Percentiles rank a stretch among this genome's conserved stretches.
Conservation (phyloP, 1,140 invertebrate species). For the Conus betulinus region DNA sequence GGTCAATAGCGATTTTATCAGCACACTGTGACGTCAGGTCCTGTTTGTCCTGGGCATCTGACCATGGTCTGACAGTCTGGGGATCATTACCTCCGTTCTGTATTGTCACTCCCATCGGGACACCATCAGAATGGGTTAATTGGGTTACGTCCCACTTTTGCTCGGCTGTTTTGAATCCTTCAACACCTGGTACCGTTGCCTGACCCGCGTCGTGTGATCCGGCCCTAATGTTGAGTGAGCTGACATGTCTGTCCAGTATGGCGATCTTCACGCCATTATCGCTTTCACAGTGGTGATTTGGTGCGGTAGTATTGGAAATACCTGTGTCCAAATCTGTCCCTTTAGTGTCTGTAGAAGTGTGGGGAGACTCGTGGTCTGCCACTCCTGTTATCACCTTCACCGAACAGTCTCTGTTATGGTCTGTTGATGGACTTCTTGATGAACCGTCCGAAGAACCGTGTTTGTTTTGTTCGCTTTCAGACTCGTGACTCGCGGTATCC, state of each 20-base stretch:
- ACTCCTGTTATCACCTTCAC: not conserved
- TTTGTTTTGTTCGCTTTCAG: not conserved
- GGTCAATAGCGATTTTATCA: too few species aligned
- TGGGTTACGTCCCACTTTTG: too few species aligned
- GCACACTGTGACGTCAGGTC: too few species aligned
- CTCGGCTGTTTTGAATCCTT: not conserved
- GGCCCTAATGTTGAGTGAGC: not conserved
- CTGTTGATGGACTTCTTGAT: not conserved
- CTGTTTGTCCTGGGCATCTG: too few species aligned
- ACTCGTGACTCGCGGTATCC: not conserved
- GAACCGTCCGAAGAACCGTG: not conserved
- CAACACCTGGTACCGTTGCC: not conserved
- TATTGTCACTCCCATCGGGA: too few species aligned
- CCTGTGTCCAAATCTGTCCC: too few species aligned
- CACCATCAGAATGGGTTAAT: too few species aligned
- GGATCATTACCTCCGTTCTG: too few species aligned
- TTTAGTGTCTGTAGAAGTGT: too few species aligned
- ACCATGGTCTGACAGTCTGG: too few species aligned
- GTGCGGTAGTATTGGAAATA: too few species aligned
- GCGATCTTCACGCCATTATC: not conserved
- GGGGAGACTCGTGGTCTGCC: too few species aligned
- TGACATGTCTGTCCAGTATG: not conserved
- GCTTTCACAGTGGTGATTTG: not conserved
- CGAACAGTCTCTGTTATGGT: not conserved
- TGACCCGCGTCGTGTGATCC: not conserved